These are phyloP conservation scores for Eriocheir sinensis DNA, from an alignment of 1,140 invertebrate species.

Conservation along the genomic window DNA sequence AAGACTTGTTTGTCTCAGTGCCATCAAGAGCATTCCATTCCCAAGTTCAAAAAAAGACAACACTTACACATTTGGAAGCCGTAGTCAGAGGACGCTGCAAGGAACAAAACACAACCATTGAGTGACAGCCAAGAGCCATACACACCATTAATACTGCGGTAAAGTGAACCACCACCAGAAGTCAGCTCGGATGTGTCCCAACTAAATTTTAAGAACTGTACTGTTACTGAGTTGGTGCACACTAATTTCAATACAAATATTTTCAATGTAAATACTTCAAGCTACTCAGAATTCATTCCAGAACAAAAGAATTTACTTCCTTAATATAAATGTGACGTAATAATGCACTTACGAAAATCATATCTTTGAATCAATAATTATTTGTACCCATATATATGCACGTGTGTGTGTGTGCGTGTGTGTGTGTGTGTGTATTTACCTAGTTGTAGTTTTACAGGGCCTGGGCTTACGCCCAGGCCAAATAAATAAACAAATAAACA, in stretches of 20 bases:
- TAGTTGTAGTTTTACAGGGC: no score
- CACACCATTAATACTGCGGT: conserved; percentile 71
- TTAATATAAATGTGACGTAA: conserved; percentile 19
- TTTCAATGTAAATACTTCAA: background rate
- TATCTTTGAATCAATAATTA: background rate
- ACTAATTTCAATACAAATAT: background rate
- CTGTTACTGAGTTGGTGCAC: background rate
- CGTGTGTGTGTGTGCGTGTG: no score
- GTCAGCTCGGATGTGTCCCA: conserved; percentile 53
- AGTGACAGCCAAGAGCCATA: conserved; percentile 73
- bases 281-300: background rate
- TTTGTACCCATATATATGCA: background rate
- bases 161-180: conserved; percentile 58
- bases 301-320: background rate
- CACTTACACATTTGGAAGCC: conserved; percentile 79
- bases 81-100: conserved; percentile 79
- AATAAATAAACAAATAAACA: conserved; percentile 27
- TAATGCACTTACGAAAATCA: background rate
- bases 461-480: no score
- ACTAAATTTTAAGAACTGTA: background rate
- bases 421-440: background rate
- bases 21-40: conserved; percentile 71
- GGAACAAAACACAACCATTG: conserved; percentile 78
- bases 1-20: conserved; percentile 68
- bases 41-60: conserved; percentile 77